Evolutionary conservation across 2,113 vertebrate genomes (phyloP).

Genomic region (Callithrix jacchus): DNA sequence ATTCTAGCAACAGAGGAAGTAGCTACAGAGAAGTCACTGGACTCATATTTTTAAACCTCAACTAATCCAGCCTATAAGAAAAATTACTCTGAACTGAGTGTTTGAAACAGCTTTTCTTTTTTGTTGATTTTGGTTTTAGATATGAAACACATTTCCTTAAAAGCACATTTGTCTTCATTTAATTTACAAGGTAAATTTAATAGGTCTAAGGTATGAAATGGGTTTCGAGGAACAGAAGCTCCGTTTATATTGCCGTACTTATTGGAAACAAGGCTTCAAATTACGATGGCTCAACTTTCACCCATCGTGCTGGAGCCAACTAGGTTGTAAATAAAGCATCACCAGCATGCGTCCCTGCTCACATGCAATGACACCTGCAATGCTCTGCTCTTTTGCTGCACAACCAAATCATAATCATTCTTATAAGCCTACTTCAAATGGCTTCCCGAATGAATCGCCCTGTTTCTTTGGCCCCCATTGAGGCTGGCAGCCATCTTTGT

Average conservation of each 20-base stretch:
- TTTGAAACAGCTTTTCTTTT: not conserved
- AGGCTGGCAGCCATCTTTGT: not conserved
- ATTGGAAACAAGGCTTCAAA: not conserved
- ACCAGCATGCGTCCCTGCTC: not conserved
- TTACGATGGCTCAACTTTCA: not conserved
- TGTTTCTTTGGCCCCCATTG: not conserved
- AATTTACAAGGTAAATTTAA: not conserved
- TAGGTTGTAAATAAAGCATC: not conserved
- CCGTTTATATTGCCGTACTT: not conserved
- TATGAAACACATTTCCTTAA: not conserved
- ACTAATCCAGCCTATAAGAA: not conserved
- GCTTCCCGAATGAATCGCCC: not conserved
- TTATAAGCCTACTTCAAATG: not conserved
- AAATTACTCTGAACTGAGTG: not conserved
- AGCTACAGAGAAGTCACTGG: not conserved
- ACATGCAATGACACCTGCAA: fast-evolving
- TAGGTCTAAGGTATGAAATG: not conserved
- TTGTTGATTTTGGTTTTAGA: not conserved
- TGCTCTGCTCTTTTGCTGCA: not conserved
- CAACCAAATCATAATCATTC: not conserved
- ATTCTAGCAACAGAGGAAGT: not conserved
- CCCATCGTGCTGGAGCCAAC: not conserved
- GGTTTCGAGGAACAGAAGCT: not conserved
- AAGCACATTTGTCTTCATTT: not conserved
- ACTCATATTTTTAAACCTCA: not conserved